Evolutionary conservation across 2,888 invertebrate genomes (phyloP).

Genomic region (Pandemis cinnamomeana): DNA sequence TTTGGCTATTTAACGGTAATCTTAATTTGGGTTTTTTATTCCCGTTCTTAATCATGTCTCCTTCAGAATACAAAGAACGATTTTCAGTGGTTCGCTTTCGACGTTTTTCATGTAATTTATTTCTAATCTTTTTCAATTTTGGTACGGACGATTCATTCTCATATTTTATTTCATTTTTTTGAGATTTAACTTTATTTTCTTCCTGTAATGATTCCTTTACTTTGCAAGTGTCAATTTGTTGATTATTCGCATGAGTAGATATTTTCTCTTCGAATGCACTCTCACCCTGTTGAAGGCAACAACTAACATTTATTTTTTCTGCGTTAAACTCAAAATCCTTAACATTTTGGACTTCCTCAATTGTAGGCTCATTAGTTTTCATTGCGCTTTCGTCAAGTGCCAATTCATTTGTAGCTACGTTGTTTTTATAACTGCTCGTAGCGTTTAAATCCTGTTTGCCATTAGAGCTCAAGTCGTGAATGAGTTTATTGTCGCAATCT

Average conservation of each 20-base stretch:
- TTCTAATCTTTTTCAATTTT: slow-evolving; percentile 27
- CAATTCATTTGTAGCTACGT: neutral
- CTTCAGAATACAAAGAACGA: neutral
- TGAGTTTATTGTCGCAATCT: neutral
- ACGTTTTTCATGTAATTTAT: neutral
- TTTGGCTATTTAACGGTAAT: neutral
- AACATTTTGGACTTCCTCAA: neutral
- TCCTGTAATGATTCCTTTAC: neutral
- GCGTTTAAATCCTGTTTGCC: neutral
- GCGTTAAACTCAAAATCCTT: neutral
- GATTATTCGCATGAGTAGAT: neutral
- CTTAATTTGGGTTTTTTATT: slow-evolving; percentile 1
- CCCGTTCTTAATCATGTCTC: neutral
- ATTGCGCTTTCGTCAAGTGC: neutral
- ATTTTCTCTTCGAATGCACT: neutral
- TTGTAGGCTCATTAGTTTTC: neutral
- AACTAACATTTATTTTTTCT: neutral
- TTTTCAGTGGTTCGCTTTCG: slow-evolving; percentile 17
- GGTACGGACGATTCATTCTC: slow-evolving; percentile 9
- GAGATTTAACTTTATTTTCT: neutral
- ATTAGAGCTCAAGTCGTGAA: neutral
- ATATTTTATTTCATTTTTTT: slow-evolving; percentile 2
- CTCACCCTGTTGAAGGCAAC: neutral
- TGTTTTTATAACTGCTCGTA: neutral
- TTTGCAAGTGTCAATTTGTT: neutral